Evolutionary conservation across 2,888 invertebrate genomes (phyloP).

Genomic region (Acronicta psi): DNA sequence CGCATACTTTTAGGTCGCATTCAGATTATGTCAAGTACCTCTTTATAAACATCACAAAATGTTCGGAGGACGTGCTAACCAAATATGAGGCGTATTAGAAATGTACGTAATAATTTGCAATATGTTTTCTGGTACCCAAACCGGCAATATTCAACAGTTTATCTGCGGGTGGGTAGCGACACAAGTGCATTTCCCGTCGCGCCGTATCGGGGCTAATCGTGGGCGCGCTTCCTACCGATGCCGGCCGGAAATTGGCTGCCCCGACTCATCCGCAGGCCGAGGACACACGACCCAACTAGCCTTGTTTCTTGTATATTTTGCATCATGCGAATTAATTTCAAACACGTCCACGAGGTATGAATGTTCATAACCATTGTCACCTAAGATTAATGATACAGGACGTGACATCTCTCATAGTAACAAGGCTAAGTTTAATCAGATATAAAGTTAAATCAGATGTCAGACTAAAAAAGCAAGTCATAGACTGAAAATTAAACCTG

Average conservation of each 20-base stretch:
- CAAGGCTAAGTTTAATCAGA: no score
- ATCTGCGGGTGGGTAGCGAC: slow-evolving; percentile 37
- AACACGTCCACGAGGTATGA: slow-evolving; percentile 19
- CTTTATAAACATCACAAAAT: background rate
- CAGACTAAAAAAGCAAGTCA: no score
- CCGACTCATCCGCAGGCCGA: slow-evolving; percentile 61
- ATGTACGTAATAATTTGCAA: slow-evolving; percentile 6
- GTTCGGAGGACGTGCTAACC: background rate
- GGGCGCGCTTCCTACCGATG: slow-evolving; percentile 64
- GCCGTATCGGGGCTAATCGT: slow-evolving; percentile 54
- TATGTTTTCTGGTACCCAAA: slow-evolving; percentile 24
- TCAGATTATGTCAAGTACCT: no score
- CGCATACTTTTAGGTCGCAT: no score
- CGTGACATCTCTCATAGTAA: no score
- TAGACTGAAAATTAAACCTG: no score
- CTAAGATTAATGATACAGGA: no score
- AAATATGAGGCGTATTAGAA: slow-evolving; percentile 8
- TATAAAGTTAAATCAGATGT: no score
- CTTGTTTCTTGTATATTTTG: slow-evolving; percentile 59
- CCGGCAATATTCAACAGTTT: slow-evolving; percentile 43
- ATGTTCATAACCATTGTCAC: slow-evolving; percentile 28
- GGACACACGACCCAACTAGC: slow-evolving; percentile 52
- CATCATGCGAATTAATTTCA: slow-evolving; percentile 25
- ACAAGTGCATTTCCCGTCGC: slow-evolving; percentile 55
- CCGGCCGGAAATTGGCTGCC: slow-evolving; percentile 72